Conservation (phyloP, 2,113 vertebrate genomes). For the Thamnaconus septentrionalis region DNA sequence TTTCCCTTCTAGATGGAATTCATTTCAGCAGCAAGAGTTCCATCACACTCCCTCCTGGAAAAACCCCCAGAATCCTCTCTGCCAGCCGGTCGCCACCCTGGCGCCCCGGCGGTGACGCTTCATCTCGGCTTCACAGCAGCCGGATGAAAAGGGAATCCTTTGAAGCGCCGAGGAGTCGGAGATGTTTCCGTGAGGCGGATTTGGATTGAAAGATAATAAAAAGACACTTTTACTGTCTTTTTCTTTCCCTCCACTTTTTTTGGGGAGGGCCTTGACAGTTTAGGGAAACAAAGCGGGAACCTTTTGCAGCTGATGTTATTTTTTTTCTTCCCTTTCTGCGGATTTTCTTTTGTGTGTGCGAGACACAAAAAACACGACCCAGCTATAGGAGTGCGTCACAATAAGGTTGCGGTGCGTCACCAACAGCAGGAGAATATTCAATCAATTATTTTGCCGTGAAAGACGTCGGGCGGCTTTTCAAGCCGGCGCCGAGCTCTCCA, state of each 20-base stretch:
- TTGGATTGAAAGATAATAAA: conserved; percentile 39
- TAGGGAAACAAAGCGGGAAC: conserved; percentile 3
- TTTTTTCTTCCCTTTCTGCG: conserved; percentile 4
- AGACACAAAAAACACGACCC: no score
- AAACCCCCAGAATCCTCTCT: conserved; percentile 8
- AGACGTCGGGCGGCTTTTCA: no score
- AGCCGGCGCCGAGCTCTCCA: no score
- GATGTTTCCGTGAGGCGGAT: conserved; percentile 25
- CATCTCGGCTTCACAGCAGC: not conserved
- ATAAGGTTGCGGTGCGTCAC: no score
- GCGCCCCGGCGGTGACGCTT: conserved; percentile 25
- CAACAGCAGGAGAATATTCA: no score
- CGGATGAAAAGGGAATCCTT: conserved; percentile 32
- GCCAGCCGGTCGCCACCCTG: no score
- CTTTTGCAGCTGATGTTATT: conserved; percentile 10
- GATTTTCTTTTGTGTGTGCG: no score
- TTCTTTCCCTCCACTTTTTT: no score
- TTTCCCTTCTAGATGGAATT: no score
- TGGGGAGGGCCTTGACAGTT: conserved; percentile 10
- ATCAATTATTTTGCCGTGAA: no score
- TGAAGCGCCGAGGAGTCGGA: not conserved
- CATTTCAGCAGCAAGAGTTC: conserved; percentile 18
- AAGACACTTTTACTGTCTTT: no score
- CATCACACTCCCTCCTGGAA: conserved; percentile 44
- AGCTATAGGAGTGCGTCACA: no score